Evolutionary conservation across 2,888 invertebrate species (phyloP).

Genomic region (Lasiommata megera): DNA sequence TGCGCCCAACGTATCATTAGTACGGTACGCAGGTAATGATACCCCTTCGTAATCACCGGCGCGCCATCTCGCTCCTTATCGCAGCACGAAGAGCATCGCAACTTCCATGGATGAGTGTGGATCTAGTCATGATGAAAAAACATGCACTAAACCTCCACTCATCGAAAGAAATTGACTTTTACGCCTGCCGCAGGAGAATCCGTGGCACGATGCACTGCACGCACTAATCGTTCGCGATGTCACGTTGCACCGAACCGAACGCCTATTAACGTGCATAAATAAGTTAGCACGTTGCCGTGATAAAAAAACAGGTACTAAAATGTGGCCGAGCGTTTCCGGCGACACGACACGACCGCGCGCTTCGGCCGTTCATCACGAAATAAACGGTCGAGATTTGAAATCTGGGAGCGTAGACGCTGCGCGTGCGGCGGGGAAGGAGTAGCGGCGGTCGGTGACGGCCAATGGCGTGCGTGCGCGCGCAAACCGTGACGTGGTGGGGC

Average conservation of each 20-base stretch:
- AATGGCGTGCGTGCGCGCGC: conserved; percentile 62
- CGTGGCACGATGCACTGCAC: conserved; percentile 68
- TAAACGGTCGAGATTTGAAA: conserved; percentile 82
- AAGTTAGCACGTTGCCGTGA: conserved; percentile 71
- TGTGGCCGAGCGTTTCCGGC: conserved; percentile 45
- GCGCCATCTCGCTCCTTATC: conserved; percentile 49
- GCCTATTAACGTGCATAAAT: conserved; percentile 27
- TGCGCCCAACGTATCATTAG: conserved; percentile 72
- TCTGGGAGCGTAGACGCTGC: conserved; percentile 77
- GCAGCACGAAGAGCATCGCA: conserved; percentile 70
- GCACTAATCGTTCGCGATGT: conserved; percentile 72
- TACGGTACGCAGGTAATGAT: conserved; percentile 62
- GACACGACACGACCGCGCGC: conserved; percentile 54
- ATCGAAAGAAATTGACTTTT: conserved; percentile 83
- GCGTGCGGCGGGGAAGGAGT: conserved; percentile 60
- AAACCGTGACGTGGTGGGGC: conserved; percentile 62
- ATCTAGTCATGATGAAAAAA: conserved; percentile 88
- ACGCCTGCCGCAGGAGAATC: conserved; percentile 41
- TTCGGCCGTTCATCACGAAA: conserved; percentile 70
- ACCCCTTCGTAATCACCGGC: conserved; percentile 57
- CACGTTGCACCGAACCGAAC: conserved; percentile 72
- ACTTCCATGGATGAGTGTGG: conserved; percentile 90
- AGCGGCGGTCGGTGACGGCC: conserved; percentile 44
- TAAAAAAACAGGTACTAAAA: conserved; percentile 47
- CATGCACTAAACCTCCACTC: conserved; percentile 89